Percentiles rank a stretch among this genome's conserved stretches.
These are phyloP conservation scores for Molorchus minor DNA, from an alignment of 2,888 invertebrate genomes.

Conservation along the genomic window DNA sequence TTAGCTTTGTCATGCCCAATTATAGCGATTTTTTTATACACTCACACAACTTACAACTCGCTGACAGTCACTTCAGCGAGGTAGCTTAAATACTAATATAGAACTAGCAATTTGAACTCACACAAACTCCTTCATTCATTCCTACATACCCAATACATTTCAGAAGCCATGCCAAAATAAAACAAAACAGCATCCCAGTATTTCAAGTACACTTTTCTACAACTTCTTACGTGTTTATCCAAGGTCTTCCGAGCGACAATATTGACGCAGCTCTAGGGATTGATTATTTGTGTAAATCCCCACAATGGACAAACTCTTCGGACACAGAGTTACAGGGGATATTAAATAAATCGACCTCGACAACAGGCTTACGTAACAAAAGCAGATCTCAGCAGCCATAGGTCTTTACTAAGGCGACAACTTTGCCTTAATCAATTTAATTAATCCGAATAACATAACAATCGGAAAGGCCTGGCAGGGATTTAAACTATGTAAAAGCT, in stretches of 20 bases:
- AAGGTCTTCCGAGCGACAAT: background rate
- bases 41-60: no score
- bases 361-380: constrained; percentile 14
- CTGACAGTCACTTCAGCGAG: no score
- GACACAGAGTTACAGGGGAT: constrained; percentile 6
- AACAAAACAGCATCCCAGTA: no score
- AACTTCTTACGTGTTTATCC: background rate
- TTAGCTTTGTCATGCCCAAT: no score
- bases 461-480: background rate
- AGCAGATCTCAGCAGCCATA: constrained; percentile 15
- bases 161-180: no score
- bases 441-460: constrained; percentile 19
- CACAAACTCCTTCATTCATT: no score
- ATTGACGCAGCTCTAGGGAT: constrained; percentile 6
- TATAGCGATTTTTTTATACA: no score
- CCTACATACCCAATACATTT: no score
- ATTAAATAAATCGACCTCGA: constrained; percentile 16
- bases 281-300: constrained; percentile 6
- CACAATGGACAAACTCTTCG: constrained; percentile 7
- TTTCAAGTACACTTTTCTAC: background rate
- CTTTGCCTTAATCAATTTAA: constrained; percentile 11
- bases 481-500: background rate
- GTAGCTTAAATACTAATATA: no score
- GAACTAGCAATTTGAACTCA: no score
- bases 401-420: constrained; percentile 12